These are phyloP conservation scores for Leptestheria dahalacensis DNA, from an alignment of 1,140 invertebrate species.

Conservation along the genomic window DNA sequence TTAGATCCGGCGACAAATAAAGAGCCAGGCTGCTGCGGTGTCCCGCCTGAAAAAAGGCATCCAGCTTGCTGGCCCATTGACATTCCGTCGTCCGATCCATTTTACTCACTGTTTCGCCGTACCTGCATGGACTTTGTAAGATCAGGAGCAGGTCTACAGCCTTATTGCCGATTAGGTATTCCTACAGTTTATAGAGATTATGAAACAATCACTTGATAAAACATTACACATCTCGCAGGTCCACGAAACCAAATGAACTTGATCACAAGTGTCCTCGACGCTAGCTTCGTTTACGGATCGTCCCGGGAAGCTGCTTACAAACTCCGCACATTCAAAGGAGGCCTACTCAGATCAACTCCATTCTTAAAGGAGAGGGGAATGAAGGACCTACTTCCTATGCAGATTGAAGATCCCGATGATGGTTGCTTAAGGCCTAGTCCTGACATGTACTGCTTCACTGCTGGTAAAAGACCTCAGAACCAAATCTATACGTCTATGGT, in stretches of 20 bases:
- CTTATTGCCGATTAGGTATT: conserved; percentile 35
- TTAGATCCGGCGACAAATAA: conserved; percentile 13
- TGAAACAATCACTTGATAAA: no score
- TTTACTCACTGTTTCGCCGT: conserved; percentile 24
- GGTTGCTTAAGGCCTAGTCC: conserved; percentile 33
- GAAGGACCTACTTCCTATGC: conserved; percentile 36
- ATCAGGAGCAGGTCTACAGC: conserved; percentile 31
- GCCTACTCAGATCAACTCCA: conserved; percentile 29
- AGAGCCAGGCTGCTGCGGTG: conserved; percentile 16
- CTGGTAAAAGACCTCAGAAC: conserved; percentile 21
- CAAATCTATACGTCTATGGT: not conserved
- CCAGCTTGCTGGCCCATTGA: conserved; percentile 23
- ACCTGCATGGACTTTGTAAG: conserved; percentile 36
- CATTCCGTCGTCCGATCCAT: conserved; percentile 20
- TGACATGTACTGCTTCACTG: conserved; percentile 37
- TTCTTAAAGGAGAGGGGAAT: conserved; percentile 31
- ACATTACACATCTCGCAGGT: conserved; percentile 26
- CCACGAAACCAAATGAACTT: conserved; percentile 33
- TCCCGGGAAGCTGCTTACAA: conserved; percentile 29
- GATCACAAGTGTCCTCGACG: conserved; percentile 35
- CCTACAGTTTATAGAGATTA: conserved; percentile 23
- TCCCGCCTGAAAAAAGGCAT: conserved; percentile 13
- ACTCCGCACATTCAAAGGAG: conserved; percentile 32
- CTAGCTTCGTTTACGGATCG: conserved; percentile 37
- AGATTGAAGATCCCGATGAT: conserved; percentile 33